A percentile compares a stretch with the other conserved stretches of the same genome.
These are phyloP conservation scores for Isurus oxyrinchus DNA, from an alignment of 2,113 vertebrate genomes.

Conservation along the genomic window DNA sequence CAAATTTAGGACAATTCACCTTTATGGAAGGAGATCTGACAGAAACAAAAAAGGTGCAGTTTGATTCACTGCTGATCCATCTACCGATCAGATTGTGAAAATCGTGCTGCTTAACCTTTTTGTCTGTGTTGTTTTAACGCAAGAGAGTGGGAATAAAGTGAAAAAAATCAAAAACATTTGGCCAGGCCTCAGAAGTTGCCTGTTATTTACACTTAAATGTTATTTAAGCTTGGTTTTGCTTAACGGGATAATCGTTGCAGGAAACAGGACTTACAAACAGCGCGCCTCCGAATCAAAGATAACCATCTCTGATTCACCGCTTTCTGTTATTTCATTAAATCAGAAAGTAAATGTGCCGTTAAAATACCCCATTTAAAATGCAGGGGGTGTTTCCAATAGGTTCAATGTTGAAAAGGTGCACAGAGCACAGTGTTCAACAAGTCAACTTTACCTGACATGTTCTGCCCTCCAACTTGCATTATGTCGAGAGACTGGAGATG, in stretches of 20 bases:
- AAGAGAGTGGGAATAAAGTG: neutral
- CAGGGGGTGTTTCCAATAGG: neutral
- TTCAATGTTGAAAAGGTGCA: neutral
- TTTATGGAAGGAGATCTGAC: neutral
- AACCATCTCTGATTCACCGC: neutral
- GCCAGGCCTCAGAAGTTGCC: neutral
- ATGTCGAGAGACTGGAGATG: neutral
- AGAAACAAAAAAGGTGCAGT: neutral
- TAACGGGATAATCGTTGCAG: neutral
- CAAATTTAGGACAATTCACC: neutral
- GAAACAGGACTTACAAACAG: neutral
- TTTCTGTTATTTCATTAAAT: neutral
- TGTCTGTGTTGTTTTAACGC: neutral
- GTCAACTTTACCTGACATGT: neutral
- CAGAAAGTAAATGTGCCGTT: neutral
- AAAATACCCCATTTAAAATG: neutral
- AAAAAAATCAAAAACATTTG: neutral
- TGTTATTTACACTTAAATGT: slow-evolving; percentile 4
- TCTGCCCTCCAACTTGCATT: neutral
- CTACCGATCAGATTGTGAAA: neutral
- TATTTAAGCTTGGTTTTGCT: neutral
- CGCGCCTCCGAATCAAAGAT: neutral
- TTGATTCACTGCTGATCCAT: neutral
- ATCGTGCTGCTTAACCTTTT: neutral
- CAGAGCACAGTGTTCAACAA: neutral